A percentile compares a stretch with the other conserved stretches of the same genome.
Evolutionary conservation across 1,140 invertebrate genomes (phyloP).

Genomic region (Cyrtorhinus lividipennis): DNA sequence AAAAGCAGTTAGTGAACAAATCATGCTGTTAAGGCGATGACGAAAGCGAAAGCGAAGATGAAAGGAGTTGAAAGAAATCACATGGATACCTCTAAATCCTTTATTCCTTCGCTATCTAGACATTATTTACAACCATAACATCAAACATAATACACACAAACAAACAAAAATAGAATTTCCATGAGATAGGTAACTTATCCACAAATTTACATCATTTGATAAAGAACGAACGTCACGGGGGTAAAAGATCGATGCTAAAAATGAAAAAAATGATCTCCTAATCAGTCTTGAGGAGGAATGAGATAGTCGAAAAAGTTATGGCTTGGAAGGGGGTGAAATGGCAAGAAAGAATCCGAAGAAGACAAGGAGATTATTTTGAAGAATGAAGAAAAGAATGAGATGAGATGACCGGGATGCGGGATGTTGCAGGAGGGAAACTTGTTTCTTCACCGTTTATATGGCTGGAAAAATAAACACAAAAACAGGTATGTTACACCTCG

Average conservation of each 20-base stretch:
- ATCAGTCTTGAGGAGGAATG: not conserved
- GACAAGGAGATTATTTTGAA: no score
- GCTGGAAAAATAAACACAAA: not conserved
- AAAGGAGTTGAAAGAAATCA: no score
- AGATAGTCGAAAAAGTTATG: not conserved
- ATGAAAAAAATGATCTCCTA: not conserved
- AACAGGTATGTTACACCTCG: not conserved
- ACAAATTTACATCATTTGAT: not conserved
- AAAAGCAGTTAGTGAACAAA: no score
- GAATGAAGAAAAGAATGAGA: not conserved
- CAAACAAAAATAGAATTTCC: no score
- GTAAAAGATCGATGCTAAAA: not conserved
- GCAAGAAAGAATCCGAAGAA: not conserved
- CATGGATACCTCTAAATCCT: no score
- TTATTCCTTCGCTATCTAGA: no score
- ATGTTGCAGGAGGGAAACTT: not conserved
- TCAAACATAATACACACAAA: not conserved
- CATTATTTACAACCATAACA: not conserved
- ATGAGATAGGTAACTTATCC: no score
- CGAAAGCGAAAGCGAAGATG: no score
- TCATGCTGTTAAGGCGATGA: no score
- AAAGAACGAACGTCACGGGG: not conserved
- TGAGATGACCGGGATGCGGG: not conserved
- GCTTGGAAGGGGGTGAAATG: not conserved
- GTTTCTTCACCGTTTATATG: conserved; percentile 7